Evolutionary conservation across 1,140 invertebrate species (phyloP).

Genomic region (Zaprionus davidi): DNA sequence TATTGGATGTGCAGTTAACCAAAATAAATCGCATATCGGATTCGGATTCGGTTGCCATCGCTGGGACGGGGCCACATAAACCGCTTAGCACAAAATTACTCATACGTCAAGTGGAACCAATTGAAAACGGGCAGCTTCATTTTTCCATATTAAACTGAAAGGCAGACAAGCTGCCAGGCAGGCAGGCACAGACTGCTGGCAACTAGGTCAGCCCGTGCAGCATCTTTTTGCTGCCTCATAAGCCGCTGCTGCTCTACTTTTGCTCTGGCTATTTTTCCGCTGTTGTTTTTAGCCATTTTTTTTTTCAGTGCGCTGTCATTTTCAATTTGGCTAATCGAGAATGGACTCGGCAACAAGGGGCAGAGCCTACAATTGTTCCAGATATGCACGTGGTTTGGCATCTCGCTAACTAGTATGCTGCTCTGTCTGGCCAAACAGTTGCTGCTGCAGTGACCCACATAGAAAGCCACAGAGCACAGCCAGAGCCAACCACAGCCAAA

Average conservation of each 20-base stretch:
- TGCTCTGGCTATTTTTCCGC: conserved; percentile 13
- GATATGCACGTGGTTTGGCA: conserved; percentile 69
- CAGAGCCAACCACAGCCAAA: conserved; percentile 25
- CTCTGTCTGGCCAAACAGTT: conserved; percentile 38
- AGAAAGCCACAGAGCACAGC: conserved; percentile 36
- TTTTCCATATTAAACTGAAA: conserved; percentile 8
- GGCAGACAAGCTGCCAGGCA: background rate
- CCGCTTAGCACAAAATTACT: conserved; percentile 77
- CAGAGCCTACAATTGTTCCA: conserved; percentile 67
- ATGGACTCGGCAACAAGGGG: conserved; percentile 1
- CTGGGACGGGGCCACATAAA: conserved; percentile 41
- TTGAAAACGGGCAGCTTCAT: conserved; percentile 45
- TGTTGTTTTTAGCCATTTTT: conserved; percentile 26
- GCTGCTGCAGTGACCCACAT: conserved; percentile 74
- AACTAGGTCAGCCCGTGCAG: background rate
- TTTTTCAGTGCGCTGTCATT: conserved; percentile 59
- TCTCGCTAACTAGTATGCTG: conserved; percentile 21
- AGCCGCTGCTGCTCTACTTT: conserved; percentile 44
- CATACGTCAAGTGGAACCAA: conserved; percentile 62
- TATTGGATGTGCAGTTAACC: conserved; percentile 81
- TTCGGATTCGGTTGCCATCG: conserved; percentile 12
- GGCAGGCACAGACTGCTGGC: background rate
- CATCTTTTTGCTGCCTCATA: conserved; percentile 37
- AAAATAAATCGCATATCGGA: conserved; percentile 79
- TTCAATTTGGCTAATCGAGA: conserved; percentile 78